Evolutionary conservation across 2,888 invertebrate genomes (phyloP).

Genomic region (Xestoiulus laeticollis): DNA sequence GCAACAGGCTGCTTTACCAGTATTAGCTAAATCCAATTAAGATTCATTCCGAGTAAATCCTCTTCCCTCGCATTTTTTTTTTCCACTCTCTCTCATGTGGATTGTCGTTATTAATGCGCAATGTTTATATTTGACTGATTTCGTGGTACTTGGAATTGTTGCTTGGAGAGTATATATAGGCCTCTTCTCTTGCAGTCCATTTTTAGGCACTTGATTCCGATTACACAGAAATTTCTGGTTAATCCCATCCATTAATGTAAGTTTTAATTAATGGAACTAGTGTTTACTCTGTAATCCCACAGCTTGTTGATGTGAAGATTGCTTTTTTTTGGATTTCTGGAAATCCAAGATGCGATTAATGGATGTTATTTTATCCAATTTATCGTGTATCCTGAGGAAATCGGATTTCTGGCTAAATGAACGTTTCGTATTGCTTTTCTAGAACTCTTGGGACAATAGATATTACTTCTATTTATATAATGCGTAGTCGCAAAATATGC

Average conservation of each 20-base stretch:
- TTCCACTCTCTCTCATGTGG: not conserved
- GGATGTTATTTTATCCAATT: not conserved
- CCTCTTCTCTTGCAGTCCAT: not conserved
- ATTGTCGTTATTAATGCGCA: not conserved
- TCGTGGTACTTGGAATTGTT: not conserved
- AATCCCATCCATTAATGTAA: not conserved
- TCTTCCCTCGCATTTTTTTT: not conserved
- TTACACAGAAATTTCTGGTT: not conserved
- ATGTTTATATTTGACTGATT: not conserved
- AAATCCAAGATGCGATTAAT: not conserved
- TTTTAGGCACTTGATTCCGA: not conserved
- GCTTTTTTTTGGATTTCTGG: not conserved
- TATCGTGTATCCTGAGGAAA: not conserved
- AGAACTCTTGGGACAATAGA: not conserved
- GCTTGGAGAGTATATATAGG: too few species aligned
- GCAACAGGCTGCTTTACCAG: not conserved
- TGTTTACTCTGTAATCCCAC: not conserved
- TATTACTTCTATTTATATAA: too few species aligned
- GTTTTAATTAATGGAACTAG: not conserved
- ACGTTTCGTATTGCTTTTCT: not conserved
- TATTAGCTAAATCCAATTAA: constrained; percentile 26
- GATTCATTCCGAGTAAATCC: not conserved
- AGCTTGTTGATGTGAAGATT: not conserved
- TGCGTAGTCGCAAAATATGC: too few species aligned
- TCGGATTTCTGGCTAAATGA: not conserved